Evolutionary conservation across 2,888 invertebrate genomes (phyloP).

Genomic region (Gymnocheta viridis): DNA sequence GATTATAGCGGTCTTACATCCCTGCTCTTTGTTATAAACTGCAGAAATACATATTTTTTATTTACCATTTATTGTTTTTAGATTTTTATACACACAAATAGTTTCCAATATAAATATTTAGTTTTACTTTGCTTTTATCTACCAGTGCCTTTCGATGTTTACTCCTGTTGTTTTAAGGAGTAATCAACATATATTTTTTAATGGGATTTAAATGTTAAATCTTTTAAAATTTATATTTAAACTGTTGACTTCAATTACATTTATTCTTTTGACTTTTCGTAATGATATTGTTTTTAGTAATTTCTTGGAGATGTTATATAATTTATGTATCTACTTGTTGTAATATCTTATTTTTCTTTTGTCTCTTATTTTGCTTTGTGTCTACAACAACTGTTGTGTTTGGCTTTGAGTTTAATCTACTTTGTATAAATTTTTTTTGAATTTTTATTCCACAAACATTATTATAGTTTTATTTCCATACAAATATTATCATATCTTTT

Average conservation of each 20-base stretch:
- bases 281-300: slow-evolving; percentile 8
- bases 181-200: slow-evolving; percentile 51
- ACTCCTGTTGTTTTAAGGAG: slow-evolving; percentile 20
- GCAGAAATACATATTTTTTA: too few species aligned
- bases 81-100: slow-evolving; percentile 26
- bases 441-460: slow-evolving; percentile 36
- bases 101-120: slow-evolving; percentile 38
- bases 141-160: background rate
- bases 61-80: slow-evolving; percentile 13
- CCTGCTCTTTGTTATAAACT: too few species aligned
- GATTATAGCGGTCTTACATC: too few species aligned
- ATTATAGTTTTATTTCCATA: slow-evolving; percentile 43
- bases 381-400: slow-evolving; percentile 45
- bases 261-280: slow-evolving; percentile 22
- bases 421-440: slow-evolving; percentile 2
- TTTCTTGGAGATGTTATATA: slow-evolving; percentile 19
- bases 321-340: slow-evolving; percentile 42
- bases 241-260: slow-evolving; percentile 53
- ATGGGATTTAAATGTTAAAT: slow-evolving; percentile 36
- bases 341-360: background rate
- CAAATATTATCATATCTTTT: slow-evolving; percentile 55
- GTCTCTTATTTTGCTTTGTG: slow-evolving; percentile 20
- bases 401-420: slow-evolving; percentile 38
- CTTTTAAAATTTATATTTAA: slow-evolving; percentile 36
- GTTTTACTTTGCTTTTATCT: too few species aligned